phyloP scores from a whole-genome alignment of 2,113 vertebrate genomes.

The Vidua macroura region DNA sequence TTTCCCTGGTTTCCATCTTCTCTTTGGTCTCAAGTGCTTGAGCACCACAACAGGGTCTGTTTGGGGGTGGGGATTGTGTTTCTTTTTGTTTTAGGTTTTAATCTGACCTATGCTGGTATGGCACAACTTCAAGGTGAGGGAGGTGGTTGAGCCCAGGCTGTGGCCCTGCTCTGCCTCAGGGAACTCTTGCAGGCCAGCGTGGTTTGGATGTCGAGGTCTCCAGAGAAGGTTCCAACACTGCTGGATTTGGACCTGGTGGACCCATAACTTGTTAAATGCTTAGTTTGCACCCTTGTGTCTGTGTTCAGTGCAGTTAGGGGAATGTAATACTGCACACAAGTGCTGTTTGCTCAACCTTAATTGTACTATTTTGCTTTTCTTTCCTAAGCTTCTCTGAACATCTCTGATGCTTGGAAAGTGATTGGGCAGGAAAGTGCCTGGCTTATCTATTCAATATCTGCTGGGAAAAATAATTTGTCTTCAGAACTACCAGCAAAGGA shows the following conservation, averaged over 20 bases:
- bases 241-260: not conserved
- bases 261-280: not conserved
- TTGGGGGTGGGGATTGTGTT: not conserved
- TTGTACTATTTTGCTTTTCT: not conserved
- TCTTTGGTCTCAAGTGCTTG: not conserved
- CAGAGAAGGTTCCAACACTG: not conserved
- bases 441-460: not conserved
- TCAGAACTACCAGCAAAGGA: not conserved
- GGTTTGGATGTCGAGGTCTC: not conserved
- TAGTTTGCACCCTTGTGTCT: not conserved
- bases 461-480: not conserved
- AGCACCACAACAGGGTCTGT: not conserved
- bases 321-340: not conserved
- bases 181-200: rapidly evolving
- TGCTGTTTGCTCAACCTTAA: not conserved
- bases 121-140: not conserved
- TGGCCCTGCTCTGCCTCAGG: rapidly evolving
- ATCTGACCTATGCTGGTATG: not conserved
- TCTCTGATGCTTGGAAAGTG: not conserved
- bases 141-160: not conserved
- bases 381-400: not conserved
- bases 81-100: not conserved
- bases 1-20: not conserved
- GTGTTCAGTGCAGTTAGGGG: not conserved
- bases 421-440: not conserved